Evolutionary conservation across 2,888 invertebrate species (phyloP), one percentile per base, ranked within the genome.

Genomic region (Trachelus tabidus): DNA sequence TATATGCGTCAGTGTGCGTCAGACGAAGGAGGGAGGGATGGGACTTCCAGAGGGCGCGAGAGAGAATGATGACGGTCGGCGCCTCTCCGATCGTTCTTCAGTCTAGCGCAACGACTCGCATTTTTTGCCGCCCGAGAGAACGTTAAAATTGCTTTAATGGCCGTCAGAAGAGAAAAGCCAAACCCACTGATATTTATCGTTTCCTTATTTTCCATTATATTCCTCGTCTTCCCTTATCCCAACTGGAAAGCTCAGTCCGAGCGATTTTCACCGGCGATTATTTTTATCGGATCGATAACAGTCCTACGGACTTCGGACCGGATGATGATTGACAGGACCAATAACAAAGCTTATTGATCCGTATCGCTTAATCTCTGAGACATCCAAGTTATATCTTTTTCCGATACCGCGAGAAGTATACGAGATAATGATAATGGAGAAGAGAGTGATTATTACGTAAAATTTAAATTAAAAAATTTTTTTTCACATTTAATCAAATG

Each of bases 51-150:
- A 31, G 84, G 81, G 84, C 81, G 83, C 79, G 79, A 85, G 80
- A 81, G 84, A 85, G 81, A 86, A 85, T 83, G 82, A 87, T 82
- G 85, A 79, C 82, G 82, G 86, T 89, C 87, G 90, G 90, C 90
- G 90, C 90, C 90, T 89, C 86, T 86, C 83, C 88, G 90, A 89
- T 90, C 90, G 90, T 90, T 89, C 90, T 90, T 90, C 90, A 90
- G 90, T 90, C 90, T 90, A 90, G 90, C 89, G 87, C 89, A 89
- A 89, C 89, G 88, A 89, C 87, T 89, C 87, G 84, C 83, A 84
- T 82, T 89, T 86, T 90, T 89, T 88, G 86, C 88, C 84, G 83
- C 83, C 85, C 83, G 84, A 85, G 84, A 86, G 89, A 86, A 90
- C 87, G 89, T 89, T 89, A 85, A 90, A 90, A 90, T 90, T 90